Evolutionary conservation across 1,140 invertebrate genomes (phyloP).

Genomic region (Sarcophaga peregrina): DNA sequence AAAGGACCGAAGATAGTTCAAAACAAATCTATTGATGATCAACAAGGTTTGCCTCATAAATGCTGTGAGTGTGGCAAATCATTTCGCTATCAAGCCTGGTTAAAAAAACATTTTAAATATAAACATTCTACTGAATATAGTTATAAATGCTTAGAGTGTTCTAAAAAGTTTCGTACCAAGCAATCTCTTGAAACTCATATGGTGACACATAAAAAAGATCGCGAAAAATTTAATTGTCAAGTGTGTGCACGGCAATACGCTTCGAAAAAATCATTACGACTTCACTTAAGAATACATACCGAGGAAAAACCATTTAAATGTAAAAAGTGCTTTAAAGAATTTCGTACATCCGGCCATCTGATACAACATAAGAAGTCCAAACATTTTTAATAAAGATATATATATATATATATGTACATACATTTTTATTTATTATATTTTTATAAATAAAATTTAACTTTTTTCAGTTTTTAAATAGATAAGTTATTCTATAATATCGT

Average conservation of each 20-base stretch:
- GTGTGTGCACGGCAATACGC: slow-evolving; percentile 50
- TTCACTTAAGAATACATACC: slow-evolving; percentile 62
- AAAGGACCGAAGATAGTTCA: background rate
- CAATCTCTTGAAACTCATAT: slow-evolving; percentile 39
- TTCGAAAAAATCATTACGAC: slow-evolving; percentile 48
- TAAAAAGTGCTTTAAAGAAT: slow-evolving; percentile 70
- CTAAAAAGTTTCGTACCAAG: slow-evolving; percentile 29
- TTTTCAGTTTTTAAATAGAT: slow-evolving; percentile 32
- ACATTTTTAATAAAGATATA: background rate
- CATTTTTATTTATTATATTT: slow-evolving; percentile 14
- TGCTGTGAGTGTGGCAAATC: background rate
- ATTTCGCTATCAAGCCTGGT: background rate
- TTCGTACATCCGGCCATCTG: slow-evolving; percentile 65
- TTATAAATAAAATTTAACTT: background rate
- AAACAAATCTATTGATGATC: background rate
- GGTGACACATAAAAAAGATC: slow-evolving; percentile 22
- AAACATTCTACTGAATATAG: background rate
- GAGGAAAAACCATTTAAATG: slow-evolving; percentile 60
- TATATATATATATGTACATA: background rate
- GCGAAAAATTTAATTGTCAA: slow-evolving; percentile 41
- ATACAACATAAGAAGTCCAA: slow-evolving; percentile 57
- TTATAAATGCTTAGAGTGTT: slow-evolving; percentile 44
- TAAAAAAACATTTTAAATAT: slow-evolving; percentile 14
- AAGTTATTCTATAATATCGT: background rate
- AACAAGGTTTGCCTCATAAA: background rate